phyloP scores from a whole-genome alignment of 2,888 invertebrate genomes.

The Limnephilus auricula region DNA sequence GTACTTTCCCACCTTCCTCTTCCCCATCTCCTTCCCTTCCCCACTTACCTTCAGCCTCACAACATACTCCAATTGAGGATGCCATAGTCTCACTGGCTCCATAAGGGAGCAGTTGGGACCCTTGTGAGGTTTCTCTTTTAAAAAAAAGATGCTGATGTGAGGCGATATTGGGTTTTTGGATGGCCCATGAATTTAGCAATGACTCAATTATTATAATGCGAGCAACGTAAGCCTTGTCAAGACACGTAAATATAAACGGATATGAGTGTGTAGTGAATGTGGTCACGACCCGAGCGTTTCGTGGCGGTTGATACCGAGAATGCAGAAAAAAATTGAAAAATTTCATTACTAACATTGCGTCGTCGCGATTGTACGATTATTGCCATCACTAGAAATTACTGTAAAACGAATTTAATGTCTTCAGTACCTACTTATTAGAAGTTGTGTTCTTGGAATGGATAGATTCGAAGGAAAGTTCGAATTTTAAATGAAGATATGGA shows the following conservation, averaged over 20 bases:
- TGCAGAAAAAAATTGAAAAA: not conserved
- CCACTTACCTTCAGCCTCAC: too few species aligned
- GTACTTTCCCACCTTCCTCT: too few species aligned
- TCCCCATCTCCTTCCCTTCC: too few species aligned
- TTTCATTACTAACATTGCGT: not conserved
- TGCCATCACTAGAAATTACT: not conserved
- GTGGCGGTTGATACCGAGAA: conserved; percentile 19
- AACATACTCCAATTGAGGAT: too few species aligned
- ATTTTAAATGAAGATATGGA: not conserved
- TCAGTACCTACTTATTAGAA: not conserved
- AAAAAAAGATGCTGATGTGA: not conserved
- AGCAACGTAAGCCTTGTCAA: conserved; percentile 9
- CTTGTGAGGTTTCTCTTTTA: too few species aligned
- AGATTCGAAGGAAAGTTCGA: too few species aligned
- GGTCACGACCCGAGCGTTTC: not conserved
- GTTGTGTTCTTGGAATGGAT: not conserved
- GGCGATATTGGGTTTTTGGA: not conserved
- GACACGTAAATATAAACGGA: conserved; percentile 3
- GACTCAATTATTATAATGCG: conserved; percentile 28
- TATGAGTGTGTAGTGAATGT: not conserved
- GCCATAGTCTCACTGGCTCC: too few species aligned
- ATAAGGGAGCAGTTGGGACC: too few species aligned
- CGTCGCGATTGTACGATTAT: not conserved
- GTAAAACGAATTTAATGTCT: not conserved
- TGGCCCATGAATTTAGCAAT: not conserved